Evolutionary conservation across 92 coral and sea anemone species (phyloP).

Genomic region (Anthopleura xanthogrammica): DNA sequence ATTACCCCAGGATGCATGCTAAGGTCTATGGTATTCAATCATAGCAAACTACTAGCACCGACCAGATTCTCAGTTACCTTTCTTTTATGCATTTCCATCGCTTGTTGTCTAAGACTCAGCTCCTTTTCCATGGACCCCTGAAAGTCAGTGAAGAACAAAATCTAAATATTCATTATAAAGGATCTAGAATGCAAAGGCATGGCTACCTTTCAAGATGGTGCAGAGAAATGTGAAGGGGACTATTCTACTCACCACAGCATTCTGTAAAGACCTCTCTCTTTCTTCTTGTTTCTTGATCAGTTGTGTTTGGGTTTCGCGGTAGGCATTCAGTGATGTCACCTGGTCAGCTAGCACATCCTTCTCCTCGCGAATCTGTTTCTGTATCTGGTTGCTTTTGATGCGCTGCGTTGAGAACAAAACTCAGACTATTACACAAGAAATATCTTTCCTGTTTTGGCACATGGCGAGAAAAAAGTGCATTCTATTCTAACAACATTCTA

Average conservation of each 20-base stretch:
- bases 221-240: no score
- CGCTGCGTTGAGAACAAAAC: constrained; percentile 51
- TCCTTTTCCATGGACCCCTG: constrained; percentile 95
- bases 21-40: no score
- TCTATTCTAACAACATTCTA: no score
- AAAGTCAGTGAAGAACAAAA: background rate
- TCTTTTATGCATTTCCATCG: constrained; percentile 93
- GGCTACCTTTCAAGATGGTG: no score
- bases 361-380: constrained; percentile 94
- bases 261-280: constrained; percentile 81
- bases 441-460: no score
- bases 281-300: constrained; percentile 86
- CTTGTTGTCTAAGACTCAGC: constrained; percentile 87
- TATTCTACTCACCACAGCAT: constrained; percentile 72
- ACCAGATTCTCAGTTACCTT: constrained; percentile 45
- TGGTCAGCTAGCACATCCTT: constrained; percentile 96
- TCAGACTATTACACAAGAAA: no score
- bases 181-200: no score
- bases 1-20: no score
- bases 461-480: no score
- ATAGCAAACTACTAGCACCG: background rate
- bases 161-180: background rate
- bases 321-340: constrained; percentile 85
- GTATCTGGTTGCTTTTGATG: constrained; percentile 92
- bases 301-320: constrained; percentile 90